Base-by-base conservation (phyloP, 1,140 invertebrate genomes). In the Scaptomyza pallida region DNA sequence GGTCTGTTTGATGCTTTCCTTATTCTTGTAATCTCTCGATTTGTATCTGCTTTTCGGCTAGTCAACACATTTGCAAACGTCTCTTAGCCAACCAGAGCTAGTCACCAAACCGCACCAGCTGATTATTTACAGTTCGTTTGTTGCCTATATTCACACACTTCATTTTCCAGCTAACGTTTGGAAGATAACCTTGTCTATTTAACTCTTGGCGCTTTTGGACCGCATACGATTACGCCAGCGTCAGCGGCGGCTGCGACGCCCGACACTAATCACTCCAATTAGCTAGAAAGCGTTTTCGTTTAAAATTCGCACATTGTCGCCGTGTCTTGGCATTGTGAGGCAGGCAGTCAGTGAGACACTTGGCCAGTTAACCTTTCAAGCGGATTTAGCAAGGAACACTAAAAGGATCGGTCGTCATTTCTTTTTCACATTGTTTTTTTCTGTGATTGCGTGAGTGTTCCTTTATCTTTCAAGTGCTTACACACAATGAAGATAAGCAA, bases 231-330 rank as follows among this genome's bases (percentile, higher is more conserved):
- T 78, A 62, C 48, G 60, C 47, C 72, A 12, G 62, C 72, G 47
- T 37, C 52, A 30, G 21, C 68, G 41, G 10, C 26, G 47, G 44
- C 75, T 37, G 56, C 48, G 69, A 75, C 75, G 81, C 59, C 62
- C 64, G 78, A 71, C 67, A 86, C 82, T 86, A 86, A 88, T 88
- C 82, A 88, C 82, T 86, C 75, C 82, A 86, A 88, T 86, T 88
- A 89, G 82, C 71, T 88, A 82, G 82, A 86, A 86, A 86, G 77
- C 81, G 78, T 70, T 79, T 89, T 89, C 74, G 78, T 83, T 90
- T 90, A 78, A 90, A 90, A 89, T 90, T 89, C 85, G 89, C 89
- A 86, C 82, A 77, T 75, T 89, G 85, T 89, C 85, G 85, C 89
- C 69, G 77, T 88, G 89, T 89, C 85, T 90, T 90, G 89, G 85